Evolutionary conservation across 2,888 invertebrate species (phyloP), one percentile per base, ranked within the genome.

Genomic region (Drosophila suboccidentalis): DNA sequence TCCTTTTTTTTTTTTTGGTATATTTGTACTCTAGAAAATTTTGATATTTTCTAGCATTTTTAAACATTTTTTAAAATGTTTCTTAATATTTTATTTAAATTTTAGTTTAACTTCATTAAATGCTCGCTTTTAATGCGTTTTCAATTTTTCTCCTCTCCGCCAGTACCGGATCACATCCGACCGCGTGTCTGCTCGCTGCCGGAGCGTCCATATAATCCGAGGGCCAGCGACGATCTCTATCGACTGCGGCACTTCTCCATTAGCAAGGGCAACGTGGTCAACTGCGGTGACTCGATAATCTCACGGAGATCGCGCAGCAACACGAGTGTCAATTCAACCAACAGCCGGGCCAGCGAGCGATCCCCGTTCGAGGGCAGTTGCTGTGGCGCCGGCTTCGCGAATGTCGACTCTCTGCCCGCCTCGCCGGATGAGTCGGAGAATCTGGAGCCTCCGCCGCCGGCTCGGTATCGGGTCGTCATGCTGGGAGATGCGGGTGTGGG

Each of bases 211-310:
- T 97, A 97, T 94, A 97, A 97, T 93, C 97, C 97, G 15, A 94
- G 97, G 1, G 94, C 95, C 15, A 96, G 96, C 47, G 97, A 97
- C 87, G 97, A 97, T 93, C 94, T 97, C 63, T 97, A 97, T 93
- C 94, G 97, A 34, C 94, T 97, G 68, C 93, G 97, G 1, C 97
- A 96, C 66, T 97, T 97, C 94, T 97, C 96, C 92, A 97, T 97
- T 91, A 96, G 96, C 90, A 97, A 97, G 92, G 97, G 97, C 0
- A 95, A 96, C 15, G 96, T 97, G 34, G 96, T 97, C 78, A 97
- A 97, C 93, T 97, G 97, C 80, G 97, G 97, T 0, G 97, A 97
- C 93, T 97, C 97, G 62, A 97, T 97, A 86, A 97, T 97, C 91
- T 97, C 97, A 80, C 94, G 97, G 9, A 94, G 97, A 43, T 97